These are phyloP conservation scores for Darevskia nairensis DNA, from an alignment of 2,797 vertebrate genomes.

Conservation along the genomic window DNA sequence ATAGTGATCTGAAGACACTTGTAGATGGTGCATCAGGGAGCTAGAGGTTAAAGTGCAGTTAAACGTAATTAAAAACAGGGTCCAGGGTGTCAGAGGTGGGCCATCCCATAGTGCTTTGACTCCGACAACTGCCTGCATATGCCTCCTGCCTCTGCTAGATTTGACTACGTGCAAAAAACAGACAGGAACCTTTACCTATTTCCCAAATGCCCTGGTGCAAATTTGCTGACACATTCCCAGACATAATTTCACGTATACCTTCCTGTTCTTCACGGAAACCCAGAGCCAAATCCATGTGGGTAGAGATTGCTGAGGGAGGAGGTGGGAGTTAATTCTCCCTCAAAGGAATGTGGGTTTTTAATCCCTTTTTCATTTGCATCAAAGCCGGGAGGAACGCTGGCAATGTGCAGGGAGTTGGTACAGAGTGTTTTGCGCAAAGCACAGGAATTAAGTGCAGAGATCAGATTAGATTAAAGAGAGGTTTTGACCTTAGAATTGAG, in stretches of 20 bases:
- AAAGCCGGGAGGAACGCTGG: conserved; percentile 54
- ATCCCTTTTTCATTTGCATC: not conserved
- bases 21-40: too few relatives aligned
- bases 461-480: not conserved
- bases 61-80: not conserved
- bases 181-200: not conserved
- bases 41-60: too few relatives aligned
- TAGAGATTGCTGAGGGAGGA: not conserved
- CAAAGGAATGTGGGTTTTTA: not conserved
- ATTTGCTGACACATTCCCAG: not conserved
- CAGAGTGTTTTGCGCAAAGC: not conserved
- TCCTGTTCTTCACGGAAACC: not conserved
- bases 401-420: conserved; percentile 27
- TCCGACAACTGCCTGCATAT: not conserved
- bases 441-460: not conserved
- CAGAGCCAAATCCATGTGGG: not conserved
- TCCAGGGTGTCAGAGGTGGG: not conserved
- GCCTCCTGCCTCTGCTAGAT: not conserved
- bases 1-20: too few relatives aligned
- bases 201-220: not conserved
- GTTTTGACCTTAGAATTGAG: not conserved
- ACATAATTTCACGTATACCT: not conserved
- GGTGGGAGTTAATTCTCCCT: not conserved
- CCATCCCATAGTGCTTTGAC: not conserved
- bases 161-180: not conserved